Conservation (phyloP, 2,888 invertebrate genomes). For the Pharmacophagus antenor region DNA sequence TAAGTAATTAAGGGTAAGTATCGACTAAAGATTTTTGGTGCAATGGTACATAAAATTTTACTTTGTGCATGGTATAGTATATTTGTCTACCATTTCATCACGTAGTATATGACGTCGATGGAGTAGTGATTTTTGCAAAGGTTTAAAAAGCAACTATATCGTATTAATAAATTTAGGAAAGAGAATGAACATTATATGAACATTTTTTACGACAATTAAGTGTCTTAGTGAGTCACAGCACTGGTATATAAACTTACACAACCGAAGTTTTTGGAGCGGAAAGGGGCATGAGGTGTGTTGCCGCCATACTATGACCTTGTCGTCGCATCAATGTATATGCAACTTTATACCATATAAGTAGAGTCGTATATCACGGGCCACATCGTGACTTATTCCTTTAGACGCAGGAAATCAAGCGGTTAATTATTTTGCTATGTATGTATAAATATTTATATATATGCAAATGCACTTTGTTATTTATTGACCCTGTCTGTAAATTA, state of each 20-base stretch:
- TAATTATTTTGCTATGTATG: conserved; percentile 28
- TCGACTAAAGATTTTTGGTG: too few relatives aligned
- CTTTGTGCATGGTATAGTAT: too few relatives aligned
- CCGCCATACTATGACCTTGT: conserved; percentile 70
- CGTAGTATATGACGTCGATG: too few relatives aligned
- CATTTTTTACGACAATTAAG: conserved; percentile 14
- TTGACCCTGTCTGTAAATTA: conserved; percentile 7
- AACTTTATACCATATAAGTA: conserved; percentile 21
- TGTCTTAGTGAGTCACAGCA: conserved; percentile 28
- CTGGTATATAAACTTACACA: conserved; percentile 53
- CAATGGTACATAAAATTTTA: too few relatives aligned
- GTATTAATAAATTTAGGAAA: neutral
- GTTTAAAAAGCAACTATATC: too few relatives aligned
- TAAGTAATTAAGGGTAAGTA: too few relatives aligned
- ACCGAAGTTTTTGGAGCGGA: conserved; percentile 76
- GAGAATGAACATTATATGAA: neutral
- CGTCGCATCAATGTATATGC: conserved; percentile 29
- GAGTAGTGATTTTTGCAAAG: too few relatives aligned
- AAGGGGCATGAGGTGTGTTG: conserved; percentile 65
- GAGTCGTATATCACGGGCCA: conserved; percentile 25
- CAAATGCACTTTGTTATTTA: conserved; percentile 24
- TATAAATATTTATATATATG: too few relatives aligned
- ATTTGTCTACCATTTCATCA: too few relatives aligned
- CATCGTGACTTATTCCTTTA: conserved; percentile 5
- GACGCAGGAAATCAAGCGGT: conserved; percentile 26